Conservation (phyloP, 2,888 invertebrate species). For the Anthophora plumipes region DNA sequence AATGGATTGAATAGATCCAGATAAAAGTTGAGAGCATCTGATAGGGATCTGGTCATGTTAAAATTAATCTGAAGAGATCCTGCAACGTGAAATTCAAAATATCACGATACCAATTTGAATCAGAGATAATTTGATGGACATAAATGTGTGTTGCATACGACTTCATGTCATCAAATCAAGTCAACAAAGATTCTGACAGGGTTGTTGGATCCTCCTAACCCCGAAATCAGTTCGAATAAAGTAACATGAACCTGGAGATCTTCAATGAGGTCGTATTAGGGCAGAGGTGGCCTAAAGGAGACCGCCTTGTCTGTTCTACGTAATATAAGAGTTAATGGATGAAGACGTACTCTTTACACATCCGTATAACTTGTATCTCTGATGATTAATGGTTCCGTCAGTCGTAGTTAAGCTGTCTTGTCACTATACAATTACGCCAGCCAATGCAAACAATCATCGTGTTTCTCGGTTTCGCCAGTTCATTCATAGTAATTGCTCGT, state of each 20-base stretch:
- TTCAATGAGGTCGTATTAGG: neutral
- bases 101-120: too few species aligned
- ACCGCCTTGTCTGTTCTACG: neutral
- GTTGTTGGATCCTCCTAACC: neutral
- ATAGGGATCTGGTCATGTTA: too few species aligned
- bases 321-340: constrained; percentile 25
- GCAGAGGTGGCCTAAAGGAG: neutral
- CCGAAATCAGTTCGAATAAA: neutral
- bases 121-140: too few species aligned
- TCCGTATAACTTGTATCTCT: neutral
- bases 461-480: neutral
- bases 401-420: constrained; percentile 34
- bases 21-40: too few species aligned
- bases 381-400: constrained; percentile 45
- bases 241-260: neutral
- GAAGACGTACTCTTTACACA: too few species aligned
- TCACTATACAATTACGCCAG: constrained; percentile 23
- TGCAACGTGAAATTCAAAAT: too few species aligned
- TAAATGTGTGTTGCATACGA: too few species aligned
- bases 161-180: too few species aligned
- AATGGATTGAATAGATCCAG: too few species aligned
- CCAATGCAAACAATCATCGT: neutral
- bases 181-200: neutral
- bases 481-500: neutral
- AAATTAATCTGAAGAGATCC: too few species aligned